phyloP scores from a whole-genome alignment of 1,140 invertebrate species.

The Diploscapter pachys region DNA sequence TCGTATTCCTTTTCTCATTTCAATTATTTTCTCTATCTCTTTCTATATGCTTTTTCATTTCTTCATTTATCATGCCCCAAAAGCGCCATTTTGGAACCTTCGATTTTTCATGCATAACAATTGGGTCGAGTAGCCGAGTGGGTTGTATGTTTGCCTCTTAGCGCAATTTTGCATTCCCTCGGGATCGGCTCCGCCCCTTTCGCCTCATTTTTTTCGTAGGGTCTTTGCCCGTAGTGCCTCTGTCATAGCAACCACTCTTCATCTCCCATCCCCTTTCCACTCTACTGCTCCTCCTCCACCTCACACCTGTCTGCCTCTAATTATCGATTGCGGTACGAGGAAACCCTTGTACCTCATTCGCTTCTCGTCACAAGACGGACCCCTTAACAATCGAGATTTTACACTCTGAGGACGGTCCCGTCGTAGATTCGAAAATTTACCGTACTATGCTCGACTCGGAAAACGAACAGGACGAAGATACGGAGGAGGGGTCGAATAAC shows the following conservation, averaged over 20 bases:
- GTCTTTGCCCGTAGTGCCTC: too few species aligned
- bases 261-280: too few species aligned
- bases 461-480: constrained; percentile 10
- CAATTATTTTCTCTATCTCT: not conserved
- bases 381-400: too few species aligned
- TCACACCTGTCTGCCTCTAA: too few species aligned
- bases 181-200: not conserved
- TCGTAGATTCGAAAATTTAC: constrained; percentile 1
- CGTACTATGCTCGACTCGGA: not conserved
- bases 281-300: too few species aligned
- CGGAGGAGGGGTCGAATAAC: constrained; percentile 20
- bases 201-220: not conserved
- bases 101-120: not conserved
- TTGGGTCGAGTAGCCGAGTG: not conserved
- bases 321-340: too few species aligned
- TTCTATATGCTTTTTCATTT: not conserved
- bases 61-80: not conserved
- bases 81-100: not conserved
- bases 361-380: too few species aligned
- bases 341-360: too few species aligned
- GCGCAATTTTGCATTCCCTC: not conserved
- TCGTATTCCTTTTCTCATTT: not conserved
- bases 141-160: not conserved
- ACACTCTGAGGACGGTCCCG: too few species aligned
- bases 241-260: too few species aligned